Base-by-base conservation (phyloP, 2,113 vertebrate genomes). In the human region DNA sequence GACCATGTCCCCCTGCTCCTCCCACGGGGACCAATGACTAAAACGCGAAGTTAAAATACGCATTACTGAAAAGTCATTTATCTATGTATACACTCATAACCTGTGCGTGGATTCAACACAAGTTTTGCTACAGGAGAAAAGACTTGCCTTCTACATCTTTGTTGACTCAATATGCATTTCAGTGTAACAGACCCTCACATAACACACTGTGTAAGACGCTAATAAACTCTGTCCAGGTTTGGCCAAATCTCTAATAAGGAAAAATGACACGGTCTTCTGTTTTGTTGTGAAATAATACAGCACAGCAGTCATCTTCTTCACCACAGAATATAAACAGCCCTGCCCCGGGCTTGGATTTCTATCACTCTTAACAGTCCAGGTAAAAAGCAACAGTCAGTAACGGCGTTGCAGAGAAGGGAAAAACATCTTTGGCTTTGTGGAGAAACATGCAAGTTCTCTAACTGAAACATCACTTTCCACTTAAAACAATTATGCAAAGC, bases 61-160 rank as follows among this genome's bases (percentile, higher is more conserved):
- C 2, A 0, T 0, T 0, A 40, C 0, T 30, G 10, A 50, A 4
- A 11, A 38, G 23, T 1, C 55, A 25, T 9, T 18, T 20, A 32
- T 4, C 18, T 32, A 4, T 8, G 1, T 0, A 3, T 0, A 43
- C 13, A 3, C 35, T 27, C 20, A n/a, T 2, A 18, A 3, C 12
- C n/a, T 3, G 6, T 1, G 3, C 0, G 18, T 6, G 18, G 40
- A 23, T 6, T 20, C 45, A 7, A 27, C 20, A 0, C 0, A 1
- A 35, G 64, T 8, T 18, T 50, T 11, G 6, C 57, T 1, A 7
- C 3, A 8, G 48, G 40, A 70, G 48, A 11, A 32, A 27, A 5
- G 2, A 4, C 57, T 27, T 38, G 43, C 6, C 11, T 11, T 40
- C 73, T 30, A 11, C 11, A 3, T 32, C 40, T 38, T 8, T 61